Conservation (phyloP, 2,888 invertebrate genomes). For the Steinernema carpocapsae region DNA sequence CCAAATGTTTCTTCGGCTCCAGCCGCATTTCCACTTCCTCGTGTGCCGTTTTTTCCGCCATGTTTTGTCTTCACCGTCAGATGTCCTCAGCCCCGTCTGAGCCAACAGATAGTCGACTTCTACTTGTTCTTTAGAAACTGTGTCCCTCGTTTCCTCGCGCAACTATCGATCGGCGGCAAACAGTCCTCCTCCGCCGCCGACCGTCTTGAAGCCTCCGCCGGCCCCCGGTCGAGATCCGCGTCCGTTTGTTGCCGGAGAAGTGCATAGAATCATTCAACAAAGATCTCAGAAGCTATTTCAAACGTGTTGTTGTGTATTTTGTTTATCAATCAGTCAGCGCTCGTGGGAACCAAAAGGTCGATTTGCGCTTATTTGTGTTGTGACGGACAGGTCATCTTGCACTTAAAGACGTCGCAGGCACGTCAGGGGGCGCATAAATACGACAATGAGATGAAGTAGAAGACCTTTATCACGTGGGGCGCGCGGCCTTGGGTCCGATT, state of each 20-base stretch:
- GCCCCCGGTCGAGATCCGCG: no score
- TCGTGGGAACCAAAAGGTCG: not conserved
- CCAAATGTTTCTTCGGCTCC: no score
- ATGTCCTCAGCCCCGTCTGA: no score
- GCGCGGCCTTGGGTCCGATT: not conserved
- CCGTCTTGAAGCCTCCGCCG: no score
- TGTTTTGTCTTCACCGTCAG: no score
- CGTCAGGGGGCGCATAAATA: not conserved
- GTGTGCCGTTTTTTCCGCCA: no score
- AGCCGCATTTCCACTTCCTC: no score
- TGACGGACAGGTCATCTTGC: not conserved
- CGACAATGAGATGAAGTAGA: not conserved
- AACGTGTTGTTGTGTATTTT: not conserved
- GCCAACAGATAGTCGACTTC: no score
- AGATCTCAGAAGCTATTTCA: not conserved
- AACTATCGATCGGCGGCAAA: slow-evolving; percentile 9
- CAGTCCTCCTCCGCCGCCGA: no score
- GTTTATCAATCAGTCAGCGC: not conserved
- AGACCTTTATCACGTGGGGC: not conserved
- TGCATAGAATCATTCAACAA: not conserved
- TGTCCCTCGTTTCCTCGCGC: no score
- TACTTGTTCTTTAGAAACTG: not conserved
- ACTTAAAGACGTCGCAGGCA: no score
- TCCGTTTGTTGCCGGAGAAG: not conserved
- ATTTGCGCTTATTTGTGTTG: not conserved